A percentile compares a stretch with the other conserved stretches of the same genome.
These are phyloP conservation scores for Tiliacea aurago DNA, from an alignment of 2,888 invertebrate genomes.

Conservation along the genomic window DNA sequence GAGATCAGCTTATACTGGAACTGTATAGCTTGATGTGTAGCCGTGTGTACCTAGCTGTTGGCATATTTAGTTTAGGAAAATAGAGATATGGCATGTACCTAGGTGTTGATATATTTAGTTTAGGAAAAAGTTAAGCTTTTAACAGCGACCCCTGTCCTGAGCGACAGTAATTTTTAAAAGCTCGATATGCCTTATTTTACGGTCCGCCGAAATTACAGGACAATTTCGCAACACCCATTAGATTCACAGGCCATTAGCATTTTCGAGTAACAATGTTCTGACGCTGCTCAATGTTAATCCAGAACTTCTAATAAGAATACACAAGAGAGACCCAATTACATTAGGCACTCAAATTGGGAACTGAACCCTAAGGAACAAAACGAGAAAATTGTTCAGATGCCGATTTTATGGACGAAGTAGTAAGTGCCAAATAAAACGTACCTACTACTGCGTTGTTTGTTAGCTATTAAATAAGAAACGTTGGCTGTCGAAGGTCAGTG, in stretches of 20 bases:
- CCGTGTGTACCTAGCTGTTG: no score
- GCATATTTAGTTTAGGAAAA: no score
- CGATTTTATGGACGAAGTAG: constrained; percentile 41
- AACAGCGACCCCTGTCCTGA: background rate
- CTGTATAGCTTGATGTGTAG: no score
- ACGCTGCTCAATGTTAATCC: constrained; percentile 20
- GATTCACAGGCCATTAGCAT: constrained; percentile 29
- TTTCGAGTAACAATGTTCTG: constrained; percentile 27
- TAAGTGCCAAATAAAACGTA: constrained; percentile 42
- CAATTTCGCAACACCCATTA: constrained; percentile 4
- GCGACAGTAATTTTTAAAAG: background rate
- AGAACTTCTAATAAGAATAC: constrained; percentile 40
- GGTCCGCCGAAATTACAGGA: no score
- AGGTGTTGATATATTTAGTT: background rate
- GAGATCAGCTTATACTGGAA: no score
- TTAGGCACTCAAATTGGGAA: constrained; percentile 27
- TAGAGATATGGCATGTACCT: background rate
- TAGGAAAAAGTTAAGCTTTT: background rate
- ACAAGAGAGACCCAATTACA: constrained; percentile 50
- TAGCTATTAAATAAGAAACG: constrained; percentile 24
- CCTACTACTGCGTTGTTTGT: constrained; percentile 16
- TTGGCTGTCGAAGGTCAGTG: constrained; percentile 28
- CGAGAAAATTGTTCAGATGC: constrained; percentile 21
- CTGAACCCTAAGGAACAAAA: constrained; percentile 23
- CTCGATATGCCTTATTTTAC: background rate